phyloP scores from a whole-genome alignment of 35 echinoderm and acorn worm species.

The Hemicentrotus pulcherrimus region DNA sequence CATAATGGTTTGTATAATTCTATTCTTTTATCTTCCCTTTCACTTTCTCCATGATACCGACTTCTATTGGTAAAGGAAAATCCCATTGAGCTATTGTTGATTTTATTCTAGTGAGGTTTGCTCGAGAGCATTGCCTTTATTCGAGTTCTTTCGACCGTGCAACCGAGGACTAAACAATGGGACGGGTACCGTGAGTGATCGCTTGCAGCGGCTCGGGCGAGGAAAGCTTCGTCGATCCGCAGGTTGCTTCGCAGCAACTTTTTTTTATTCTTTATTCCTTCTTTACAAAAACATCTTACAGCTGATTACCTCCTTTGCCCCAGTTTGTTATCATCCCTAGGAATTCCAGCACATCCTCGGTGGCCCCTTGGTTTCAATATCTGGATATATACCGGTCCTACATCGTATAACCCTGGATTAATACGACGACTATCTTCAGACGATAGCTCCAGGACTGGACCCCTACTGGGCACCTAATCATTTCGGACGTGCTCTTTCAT shows the following conservation, averaged over 20 bases:
- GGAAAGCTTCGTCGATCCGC: background rate
- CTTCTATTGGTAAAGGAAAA: background rate
- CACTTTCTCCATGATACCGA: slow-evolving; percentile 7
- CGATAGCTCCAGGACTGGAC: background rate
- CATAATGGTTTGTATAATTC: slow-evolving; percentile 47
- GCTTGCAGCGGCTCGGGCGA: background rate
- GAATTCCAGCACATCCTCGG: background rate
- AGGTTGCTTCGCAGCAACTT: background rate
- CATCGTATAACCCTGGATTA: background rate
- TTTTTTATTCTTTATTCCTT: background rate
- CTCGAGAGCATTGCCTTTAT: background rate
- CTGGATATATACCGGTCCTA: slow-evolving; percentile 21
- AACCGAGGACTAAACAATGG: background rate
- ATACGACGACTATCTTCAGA: background rate
- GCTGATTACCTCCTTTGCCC: background rate
- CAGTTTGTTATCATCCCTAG: background rate
- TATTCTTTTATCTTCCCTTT: slow-evolving; percentile 27
- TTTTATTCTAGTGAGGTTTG: background rate
- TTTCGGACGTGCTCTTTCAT: background rate
- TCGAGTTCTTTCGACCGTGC: background rate
- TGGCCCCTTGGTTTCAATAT: slow-evolving; percentile 33
- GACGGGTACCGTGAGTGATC: background rate
- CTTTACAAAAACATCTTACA: background rate
- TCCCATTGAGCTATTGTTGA: slow-evolving; percentile 48
- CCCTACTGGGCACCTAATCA: slow-evolving; percentile 7